A percentile compares a stretch with the other conserved stretches of the same genome.
Evolutionary conservation across 2,888 invertebrate genomes (phyloP).

Genomic region (Alcis repandata): DNA sequence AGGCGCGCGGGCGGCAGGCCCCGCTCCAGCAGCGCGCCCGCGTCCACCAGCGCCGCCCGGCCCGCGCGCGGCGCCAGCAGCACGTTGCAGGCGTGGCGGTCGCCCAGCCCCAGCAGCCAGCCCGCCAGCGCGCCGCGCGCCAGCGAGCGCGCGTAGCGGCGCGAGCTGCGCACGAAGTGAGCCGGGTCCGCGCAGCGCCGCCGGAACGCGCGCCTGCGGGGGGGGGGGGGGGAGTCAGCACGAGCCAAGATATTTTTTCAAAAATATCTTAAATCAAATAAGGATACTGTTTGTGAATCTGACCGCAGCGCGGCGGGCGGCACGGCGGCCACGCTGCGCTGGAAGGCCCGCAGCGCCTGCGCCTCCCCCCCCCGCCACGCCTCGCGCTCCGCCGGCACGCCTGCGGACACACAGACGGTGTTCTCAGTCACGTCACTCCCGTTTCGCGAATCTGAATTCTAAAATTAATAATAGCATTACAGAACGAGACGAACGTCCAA

Average conservation of each 20-base stretch:
- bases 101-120: constrained; percentile 23
- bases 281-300: too few species aligned
- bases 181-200: constrained; percentile 16
- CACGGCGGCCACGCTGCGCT: constrained; percentile 52
- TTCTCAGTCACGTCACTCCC: too few species aligned
- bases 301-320: constrained; percentile 51
- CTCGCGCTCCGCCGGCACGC: constrained; percentile 20
- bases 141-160: constrained; percentile 16
- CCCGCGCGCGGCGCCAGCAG: constrained; percentile 47
- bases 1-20: constrained; percentile 62
- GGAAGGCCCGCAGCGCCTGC: constrained; percentile 52
- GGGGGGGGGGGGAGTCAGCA: too few species aligned
- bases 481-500: too few species aligned
- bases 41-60: constrained; percentile 36
- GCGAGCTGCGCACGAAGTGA: constrained; percentile 50
- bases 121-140: constrained; percentile 31
- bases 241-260: too few species aligned
- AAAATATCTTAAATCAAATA: too few species aligned
- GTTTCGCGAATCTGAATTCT: too few species aligned
- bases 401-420: not conserved
- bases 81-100: constrained; percentile 1
- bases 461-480: too few species aligned
- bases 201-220: constrained; percentile 27
- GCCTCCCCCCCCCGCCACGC: constrained; percentile 52
- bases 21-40: constrained; percentile 23